phyloP scores from a whole-genome alignment of 2,113 vertebrate genomes.

The Apaloderma vittatum region DNA sequence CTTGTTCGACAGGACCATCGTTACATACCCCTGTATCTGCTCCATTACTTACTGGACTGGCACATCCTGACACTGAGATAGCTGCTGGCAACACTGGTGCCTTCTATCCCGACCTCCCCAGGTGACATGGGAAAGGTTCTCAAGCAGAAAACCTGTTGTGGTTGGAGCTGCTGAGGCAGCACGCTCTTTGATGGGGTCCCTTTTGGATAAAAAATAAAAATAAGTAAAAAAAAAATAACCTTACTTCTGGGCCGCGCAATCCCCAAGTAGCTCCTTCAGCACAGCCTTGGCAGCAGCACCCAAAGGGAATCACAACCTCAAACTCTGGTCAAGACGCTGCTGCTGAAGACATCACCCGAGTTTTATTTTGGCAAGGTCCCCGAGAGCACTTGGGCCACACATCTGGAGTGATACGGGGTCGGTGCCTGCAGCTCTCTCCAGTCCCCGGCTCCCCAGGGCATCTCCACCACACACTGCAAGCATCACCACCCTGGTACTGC shows the following conservation, averaged over 20 bases:
- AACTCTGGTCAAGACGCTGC: not conserved
- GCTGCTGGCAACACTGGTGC: not conserved
- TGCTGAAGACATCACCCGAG: not conserved
- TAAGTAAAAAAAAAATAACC: not conserved
- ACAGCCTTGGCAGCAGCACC: not conserved
- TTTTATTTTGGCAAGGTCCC: not conserved
- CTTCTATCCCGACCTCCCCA: not conserved
- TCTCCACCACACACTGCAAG: not conserved
- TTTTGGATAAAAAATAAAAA: not conserved
- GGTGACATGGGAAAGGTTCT: not conserved
- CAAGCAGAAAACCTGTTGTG: not conserved
- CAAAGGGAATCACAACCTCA: not conserved
- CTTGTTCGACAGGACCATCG: not conserved
- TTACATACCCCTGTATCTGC: not conserved
- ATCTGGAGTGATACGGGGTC: rapidly evolving
- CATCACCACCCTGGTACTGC: rapidly evolving
- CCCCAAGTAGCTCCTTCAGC: not conserved
- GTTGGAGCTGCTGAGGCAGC: not conserved
- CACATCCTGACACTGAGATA: not conserved
- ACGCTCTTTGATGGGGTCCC: not conserved
- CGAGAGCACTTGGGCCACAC: rapidly evolving
- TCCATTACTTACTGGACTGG: not conserved
- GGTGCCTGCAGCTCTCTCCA: not conserved
- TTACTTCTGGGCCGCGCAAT: not conserved
- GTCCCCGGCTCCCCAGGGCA: not conserved